A percentile compares a stretch with the other conserved stretches of the same genome.
Evolutionary conservation across 2,888 invertebrate genomes (phyloP).

Genomic region (Agriopis aurantiaria): DNA sequence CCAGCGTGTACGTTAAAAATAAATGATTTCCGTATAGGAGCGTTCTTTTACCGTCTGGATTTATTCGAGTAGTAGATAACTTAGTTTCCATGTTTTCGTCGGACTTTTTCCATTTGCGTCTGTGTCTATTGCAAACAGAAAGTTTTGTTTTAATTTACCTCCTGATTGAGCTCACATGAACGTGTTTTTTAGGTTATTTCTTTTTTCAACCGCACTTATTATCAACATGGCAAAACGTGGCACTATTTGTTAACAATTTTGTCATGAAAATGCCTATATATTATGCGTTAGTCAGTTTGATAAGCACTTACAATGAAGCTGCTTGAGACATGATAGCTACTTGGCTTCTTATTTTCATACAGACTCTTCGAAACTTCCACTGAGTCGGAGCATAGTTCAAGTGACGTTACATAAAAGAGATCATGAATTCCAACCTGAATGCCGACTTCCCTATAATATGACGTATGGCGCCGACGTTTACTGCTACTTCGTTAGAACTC

Average conservation of each 20-base stretch:
- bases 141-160: constrained; percentile 39
- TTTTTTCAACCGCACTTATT: neutral
- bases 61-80: constrained; percentile 63
- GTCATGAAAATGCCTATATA: neutral
- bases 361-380: constrained; percentile 65
- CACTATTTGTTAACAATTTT: neutral
- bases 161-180: constrained; percentile 6
- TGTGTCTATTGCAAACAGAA: constrained; percentile 51
- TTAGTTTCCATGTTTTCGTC: constrained; percentile 58
- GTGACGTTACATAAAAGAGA: constrained; percentile 68
- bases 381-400: constrained; percentile 63
- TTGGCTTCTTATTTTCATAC: constrained; percentile 68
- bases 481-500: constrained; percentile 52
- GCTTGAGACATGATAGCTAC: constrained; percentile 55
- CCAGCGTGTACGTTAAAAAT: constrained; percentile 57
- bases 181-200: neutral
- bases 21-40: constrained; percentile 57
- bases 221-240: neutral
- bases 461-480: constrained; percentile 56
- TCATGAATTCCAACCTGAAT: constrained; percentile 61
- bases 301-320: constrained; percentile 40
- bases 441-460: constrained; percentile 58
- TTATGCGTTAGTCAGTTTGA: constrained; percentile 24
- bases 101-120: constrained; percentile 58
- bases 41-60: constrained; percentile 56